Evolutionary conservation across 2,888 invertebrate genomes (phyloP).

Genomic region (Troides oblongomaculatus): DNA sequence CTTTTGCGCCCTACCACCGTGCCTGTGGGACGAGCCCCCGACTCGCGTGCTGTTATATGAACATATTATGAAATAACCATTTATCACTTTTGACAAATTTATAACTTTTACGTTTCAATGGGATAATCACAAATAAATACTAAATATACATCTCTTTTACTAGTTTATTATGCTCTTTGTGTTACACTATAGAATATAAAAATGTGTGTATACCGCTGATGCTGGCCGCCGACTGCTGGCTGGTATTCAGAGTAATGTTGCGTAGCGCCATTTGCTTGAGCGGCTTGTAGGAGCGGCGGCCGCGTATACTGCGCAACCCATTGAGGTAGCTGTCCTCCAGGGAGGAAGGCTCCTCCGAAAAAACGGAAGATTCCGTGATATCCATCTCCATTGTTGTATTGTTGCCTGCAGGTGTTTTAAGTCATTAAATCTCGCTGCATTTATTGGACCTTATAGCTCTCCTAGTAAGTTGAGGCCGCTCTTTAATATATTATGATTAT

Average conservation of each 20-base stretch:
- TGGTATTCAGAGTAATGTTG: constrained; percentile 35
- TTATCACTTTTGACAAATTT: too few species aligned
- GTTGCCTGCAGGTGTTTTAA: constrained; percentile 52
- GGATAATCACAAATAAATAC: too few species aligned
- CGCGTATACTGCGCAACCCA: constrained; percentile 59
- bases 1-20: constrained; percentile 74
- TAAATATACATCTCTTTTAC: too few species aligned
- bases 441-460: too few species aligned
- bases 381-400: constrained; percentile 77
- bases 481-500: too few species aligned
- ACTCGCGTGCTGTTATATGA: constrained; percentile 33
- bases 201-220: constrained; percentile 26
- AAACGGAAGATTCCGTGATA: constrained; percentile 58
- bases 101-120: too few species aligned
- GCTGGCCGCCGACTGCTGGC: constrained; percentile 34
- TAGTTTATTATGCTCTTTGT: too few species aligned
- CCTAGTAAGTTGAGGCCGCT: too few species aligned
- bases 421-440: too few species aligned
- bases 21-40: constrained; percentile 55
- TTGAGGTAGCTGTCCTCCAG: constrained; percentile 57
- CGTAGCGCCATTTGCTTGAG: constrained; percentile 52
- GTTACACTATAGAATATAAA: too few species aligned
- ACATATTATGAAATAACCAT: too few species aligned
- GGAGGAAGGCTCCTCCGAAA: constrained; percentile 35
- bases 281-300: constrained; percentile 63